These are phyloP conservation scores for Diorhabda elongata DNA, from an alignment of 1,140 invertebrate species.

Conservation along the genomic window DNA sequence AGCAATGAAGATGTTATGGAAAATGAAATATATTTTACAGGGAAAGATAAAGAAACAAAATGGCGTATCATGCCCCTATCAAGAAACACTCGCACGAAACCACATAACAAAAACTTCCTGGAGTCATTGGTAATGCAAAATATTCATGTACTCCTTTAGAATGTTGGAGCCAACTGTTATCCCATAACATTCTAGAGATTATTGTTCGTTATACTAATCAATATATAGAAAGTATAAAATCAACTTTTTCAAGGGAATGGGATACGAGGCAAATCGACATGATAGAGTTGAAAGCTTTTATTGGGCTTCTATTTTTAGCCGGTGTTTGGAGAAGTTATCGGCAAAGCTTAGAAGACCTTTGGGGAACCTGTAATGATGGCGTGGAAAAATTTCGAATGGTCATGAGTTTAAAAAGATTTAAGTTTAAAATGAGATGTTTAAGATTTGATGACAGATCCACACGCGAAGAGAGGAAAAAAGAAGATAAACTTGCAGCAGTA, in stretches of 20 bases:
- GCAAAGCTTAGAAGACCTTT: slow-evolving; percentile 36
- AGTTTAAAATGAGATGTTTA: slow-evolving; percentile 31
- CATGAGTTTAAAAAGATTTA: slow-evolving; percentile 36
- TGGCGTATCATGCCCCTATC: not conserved
- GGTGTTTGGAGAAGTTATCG: slow-evolving; percentile 30
- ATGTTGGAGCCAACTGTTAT: slow-evolving; percentile 19
- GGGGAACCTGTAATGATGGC: slow-evolving; percentile 25
- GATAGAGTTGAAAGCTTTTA: slow-evolving; percentile 18
- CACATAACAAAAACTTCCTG: slow-evolving; percentile 12
- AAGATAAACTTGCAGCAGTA: slow-evolving; percentile 8
- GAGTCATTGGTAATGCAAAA: slow-evolving; percentile 4
- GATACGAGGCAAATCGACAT: slow-evolving; percentile 16
- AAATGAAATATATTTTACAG: slow-evolving; percentile 9
- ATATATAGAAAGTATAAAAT: slow-evolving; percentile 7
- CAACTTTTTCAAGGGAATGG: slow-evolving; percentile 6
- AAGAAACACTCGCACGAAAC: slow-evolving; percentile 1
- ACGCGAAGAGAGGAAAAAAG: slow-evolving; percentile 26
- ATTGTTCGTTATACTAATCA: slow-evolving; percentile 15
- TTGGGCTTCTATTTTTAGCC: slow-evolving; percentile 25
- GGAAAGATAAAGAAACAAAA: slow-evolving; percentile 19
- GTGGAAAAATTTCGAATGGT: slow-evolving; percentile 24
- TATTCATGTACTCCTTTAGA: slow-evolving; percentile 9
- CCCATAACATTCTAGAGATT: slow-evolving; percentile 16
- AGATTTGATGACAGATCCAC: slow-evolving; percentile 38
- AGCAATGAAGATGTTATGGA: slow-evolving; percentile 1